Conservation (phyloP, 1,140 invertebrate species). For the Euborellia annulipes region DNA sequence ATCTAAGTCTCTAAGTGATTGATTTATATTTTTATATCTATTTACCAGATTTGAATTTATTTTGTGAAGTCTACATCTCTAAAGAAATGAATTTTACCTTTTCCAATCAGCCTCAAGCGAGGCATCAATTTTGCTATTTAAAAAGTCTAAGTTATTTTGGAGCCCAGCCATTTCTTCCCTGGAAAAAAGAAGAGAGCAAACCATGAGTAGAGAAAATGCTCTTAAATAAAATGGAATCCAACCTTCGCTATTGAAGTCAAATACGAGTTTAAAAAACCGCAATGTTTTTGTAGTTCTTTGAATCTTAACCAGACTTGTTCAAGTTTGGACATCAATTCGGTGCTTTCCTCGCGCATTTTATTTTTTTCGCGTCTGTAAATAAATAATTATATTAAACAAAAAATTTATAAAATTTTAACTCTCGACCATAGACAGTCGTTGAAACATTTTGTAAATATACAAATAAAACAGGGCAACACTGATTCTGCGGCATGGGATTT, state of each 20-base stretch:
- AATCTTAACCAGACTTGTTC: conserved; percentile 13
- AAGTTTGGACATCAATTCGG: conserved; percentile 14
- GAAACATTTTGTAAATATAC: no score
- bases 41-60: no score
- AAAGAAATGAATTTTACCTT: conserved; percentile 15
- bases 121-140: conserved; percentile 30
- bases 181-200: conserved; percentile 15
- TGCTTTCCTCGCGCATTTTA: conserved; percentile 18
- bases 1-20: no score
- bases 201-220: not conserved
- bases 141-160: conserved; percentile 33
- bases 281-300: conserved; percentile 16
- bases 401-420: no score
- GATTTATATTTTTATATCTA: no score
- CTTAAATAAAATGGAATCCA: not conserved
- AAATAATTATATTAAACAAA: conserved; percentile 2
- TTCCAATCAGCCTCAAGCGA: conserved; percentile 23
- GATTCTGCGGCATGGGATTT: no score
- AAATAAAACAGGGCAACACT: no score
- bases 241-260: not conserved
- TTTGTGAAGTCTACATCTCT: not conserved
- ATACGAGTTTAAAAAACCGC: not conserved
- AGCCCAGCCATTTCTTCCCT: conserved; percentile 36
- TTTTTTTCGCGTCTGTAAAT: conserved; percentile 19
- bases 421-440: no score